Evolutionary conservation across 2,797 vertebrate species (phyloP).

Genomic region (Chanos chanos): DNA sequence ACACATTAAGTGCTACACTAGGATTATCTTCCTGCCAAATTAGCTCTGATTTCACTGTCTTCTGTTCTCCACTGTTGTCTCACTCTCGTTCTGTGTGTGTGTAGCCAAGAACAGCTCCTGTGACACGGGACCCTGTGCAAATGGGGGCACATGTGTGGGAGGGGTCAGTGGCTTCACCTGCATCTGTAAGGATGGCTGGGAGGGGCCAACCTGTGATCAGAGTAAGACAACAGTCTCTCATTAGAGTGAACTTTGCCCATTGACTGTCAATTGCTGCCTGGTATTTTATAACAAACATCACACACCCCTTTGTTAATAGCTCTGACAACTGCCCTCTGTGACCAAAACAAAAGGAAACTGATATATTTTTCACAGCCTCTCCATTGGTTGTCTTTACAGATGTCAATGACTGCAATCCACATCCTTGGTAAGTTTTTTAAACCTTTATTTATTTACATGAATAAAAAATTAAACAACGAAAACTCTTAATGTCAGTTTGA

Average conservation of each 20-base stretch:
- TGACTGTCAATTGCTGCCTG: no score
- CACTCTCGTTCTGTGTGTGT: background rate
- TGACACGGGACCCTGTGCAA: constrained; percentile 84
- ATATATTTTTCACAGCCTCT: no score
- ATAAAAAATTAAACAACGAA: background rate
- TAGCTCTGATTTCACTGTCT: no score
- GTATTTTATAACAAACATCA: no score
- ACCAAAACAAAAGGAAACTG: no score
- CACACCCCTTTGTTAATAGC: background rate
- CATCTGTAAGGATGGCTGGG: constrained; percentile 95
- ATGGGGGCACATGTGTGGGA: constrained; percentile 91
- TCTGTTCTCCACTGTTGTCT: background rate
- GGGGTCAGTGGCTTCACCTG: constrained; percentile 87
- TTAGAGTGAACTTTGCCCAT: no score
- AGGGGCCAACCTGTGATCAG: constrained; percentile 85
- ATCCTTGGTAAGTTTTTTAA: constrained; percentile 84
- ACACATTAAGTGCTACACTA: no score
- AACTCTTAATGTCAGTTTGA: no score
- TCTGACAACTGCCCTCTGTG: constrained; percentile 10
- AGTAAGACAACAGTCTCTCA: constrained; percentile 68
- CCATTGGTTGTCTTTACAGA: constrained; percentile 73
- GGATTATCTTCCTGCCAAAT: no score
- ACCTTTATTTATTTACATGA: background rate
- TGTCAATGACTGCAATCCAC: constrained; percentile 90
- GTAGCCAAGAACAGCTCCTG: constrained; percentile 91